phyloP scores from a whole-genome alignment of 2,888 invertebrate genomes.

The Acleris cristana region DNA sequence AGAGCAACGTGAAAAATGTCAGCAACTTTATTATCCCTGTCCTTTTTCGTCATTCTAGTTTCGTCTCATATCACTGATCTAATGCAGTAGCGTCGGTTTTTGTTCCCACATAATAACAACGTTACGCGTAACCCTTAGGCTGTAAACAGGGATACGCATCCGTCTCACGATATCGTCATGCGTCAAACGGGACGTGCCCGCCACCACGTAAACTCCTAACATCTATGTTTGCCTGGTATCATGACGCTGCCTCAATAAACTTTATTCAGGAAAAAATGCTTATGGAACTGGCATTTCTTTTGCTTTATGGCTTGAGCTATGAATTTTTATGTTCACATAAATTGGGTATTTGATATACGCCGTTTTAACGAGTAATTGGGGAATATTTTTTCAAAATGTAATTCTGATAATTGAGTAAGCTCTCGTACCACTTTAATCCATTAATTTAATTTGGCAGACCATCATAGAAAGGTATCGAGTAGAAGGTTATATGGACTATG shows the following conservation, averaged over 20 bases:
- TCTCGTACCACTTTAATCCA: too few relatives aligned
- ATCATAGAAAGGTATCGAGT: too few relatives aligned
- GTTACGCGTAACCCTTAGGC: background rate
- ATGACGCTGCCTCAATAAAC: slow-evolving; percentile 5
- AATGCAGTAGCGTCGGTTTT: background rate
- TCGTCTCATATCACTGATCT: slow-evolving; percentile 8
- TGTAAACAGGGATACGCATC: slow-evolving; percentile 1
- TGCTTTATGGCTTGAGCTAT: background rate
- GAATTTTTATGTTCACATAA: background rate
- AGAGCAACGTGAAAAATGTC: background rate
- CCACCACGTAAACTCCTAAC: slow-evolving; percentile 5
- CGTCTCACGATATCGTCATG: slow-evolving; percentile 7
- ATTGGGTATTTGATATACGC: too few relatives aligned
- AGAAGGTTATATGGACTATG: too few relatives aligned
- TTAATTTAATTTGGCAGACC: too few relatives aligned
- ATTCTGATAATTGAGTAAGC: too few relatives aligned
- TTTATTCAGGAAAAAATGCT: slow-evolving; percentile 14
- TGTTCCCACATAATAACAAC: slow-evolving; percentile 5
- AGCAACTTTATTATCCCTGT: background rate
- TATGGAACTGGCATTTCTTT: background rate
- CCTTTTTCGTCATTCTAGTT: background rate
- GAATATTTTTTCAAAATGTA: too few relatives aligned
- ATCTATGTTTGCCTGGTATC: slow-evolving; percentile 15
- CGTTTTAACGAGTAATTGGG: too few relatives aligned
- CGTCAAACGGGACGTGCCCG: slow-evolving; percentile 15